These are phyloP conservation scores for Sycophila sp. DNA, from an alignment of 1,140 invertebrate species.

Conservation along the genomic window DNA sequence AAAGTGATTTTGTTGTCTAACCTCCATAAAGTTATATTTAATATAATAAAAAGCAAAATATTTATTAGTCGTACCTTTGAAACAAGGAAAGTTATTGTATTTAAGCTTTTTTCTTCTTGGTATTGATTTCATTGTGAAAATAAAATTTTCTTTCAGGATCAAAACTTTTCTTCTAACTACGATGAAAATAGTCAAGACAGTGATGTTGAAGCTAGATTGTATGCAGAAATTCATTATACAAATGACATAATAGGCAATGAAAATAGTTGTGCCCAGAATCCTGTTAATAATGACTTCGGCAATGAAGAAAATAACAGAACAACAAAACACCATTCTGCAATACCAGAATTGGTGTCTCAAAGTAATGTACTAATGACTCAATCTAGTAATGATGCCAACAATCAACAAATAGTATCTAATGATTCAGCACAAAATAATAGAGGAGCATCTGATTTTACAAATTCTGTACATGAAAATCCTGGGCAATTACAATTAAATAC, in stretches of 20 bases:
- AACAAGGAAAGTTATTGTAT: no score
- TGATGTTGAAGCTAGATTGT: conserved; percentile 51
- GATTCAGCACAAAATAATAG: background rate
- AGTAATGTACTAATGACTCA: background rate
- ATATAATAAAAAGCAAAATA: no score
- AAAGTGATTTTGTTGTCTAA: no score
- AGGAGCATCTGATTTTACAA: background rate
- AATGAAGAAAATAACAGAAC: background rate
- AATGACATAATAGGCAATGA: conserved; percentile 32
- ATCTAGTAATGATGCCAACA: background rate
- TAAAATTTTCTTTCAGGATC: conserved; percentile 12
- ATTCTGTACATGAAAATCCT: background rate
- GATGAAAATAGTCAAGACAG: conserved; percentile 42
- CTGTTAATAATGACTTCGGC: background rate
- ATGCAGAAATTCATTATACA: conserved; percentile 53
- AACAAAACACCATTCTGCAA: no score
- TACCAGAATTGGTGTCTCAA: no score
- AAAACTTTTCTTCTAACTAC: no score
- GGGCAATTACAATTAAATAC: background rate
- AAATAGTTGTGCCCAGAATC: background rate
- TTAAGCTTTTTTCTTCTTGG: no score
- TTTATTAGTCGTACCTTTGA: no score
- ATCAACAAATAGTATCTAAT: background rate
- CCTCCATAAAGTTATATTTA: no score
- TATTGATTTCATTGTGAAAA: background rate